Conservation (phyloP, 2,888 invertebrate genomes). For the Dryobota labecula region DNA sequence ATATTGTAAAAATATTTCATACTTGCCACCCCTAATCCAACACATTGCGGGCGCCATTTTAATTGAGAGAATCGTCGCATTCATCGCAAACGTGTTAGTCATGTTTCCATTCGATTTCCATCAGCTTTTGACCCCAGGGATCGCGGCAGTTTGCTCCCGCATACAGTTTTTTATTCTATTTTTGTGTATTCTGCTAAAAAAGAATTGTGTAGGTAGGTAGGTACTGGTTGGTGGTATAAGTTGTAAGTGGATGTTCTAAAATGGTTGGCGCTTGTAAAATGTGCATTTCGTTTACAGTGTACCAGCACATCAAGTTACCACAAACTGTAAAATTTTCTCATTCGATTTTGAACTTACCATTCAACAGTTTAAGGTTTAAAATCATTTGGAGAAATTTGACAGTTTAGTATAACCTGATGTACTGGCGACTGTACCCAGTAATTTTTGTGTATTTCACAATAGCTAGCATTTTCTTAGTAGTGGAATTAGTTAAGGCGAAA, state of each 20-base stretch:
- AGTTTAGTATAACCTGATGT: too few species aligned
- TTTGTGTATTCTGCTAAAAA: slow-evolving; percentile 41
- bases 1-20: not conserved
- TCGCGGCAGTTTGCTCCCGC: slow-evolving; percentile 45
- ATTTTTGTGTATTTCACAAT: too few species aligned
- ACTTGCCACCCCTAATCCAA: slow-evolving; percentile 51
- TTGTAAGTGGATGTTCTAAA: slow-evolving; percentile 35
- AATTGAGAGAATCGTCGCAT: slow-evolving; percentile 70
- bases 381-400: too few species aligned
- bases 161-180: slow-evolving; percentile 54
- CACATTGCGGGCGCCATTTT: slow-evolving; percentile 67
- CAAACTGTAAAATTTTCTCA: too few species aligned
- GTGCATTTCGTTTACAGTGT: not conserved
- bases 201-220: slow-evolving; percentile 23
- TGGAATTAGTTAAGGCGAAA: too few species aligned
- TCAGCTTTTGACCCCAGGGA: slow-evolving; percentile 62
- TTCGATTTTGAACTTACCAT: too few species aligned
- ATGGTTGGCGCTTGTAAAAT: slow-evolving; percentile 10
- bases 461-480: too few species aligned
- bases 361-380: too few species aligned
- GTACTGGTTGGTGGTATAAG: not conserved
- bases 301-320: too few species aligned
- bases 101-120: slow-evolving; percentile 70
- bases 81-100: slow-evolving; percentile 70
- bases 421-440: too few species aligned